These are phyloP conservation scores for Leptodactylus fallax DNA, from an alignment of 2,797 vertebrate species.

Conservation along the genomic window DNA sequence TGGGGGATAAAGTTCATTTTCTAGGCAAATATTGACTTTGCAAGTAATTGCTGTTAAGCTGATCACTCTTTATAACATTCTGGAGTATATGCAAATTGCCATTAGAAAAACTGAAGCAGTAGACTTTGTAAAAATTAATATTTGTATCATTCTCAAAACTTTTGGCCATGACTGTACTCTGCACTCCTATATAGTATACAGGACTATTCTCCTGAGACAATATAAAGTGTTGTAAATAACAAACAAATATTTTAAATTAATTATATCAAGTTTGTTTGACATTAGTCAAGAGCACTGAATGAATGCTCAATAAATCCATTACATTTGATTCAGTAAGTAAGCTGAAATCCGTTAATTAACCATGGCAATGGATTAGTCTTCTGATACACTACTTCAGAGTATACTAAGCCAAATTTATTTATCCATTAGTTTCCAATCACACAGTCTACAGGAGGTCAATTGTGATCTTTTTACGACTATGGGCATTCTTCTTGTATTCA, in stretches of 20 bases:
- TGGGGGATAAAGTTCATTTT: too few relatives aligned
- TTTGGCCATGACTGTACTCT: too few relatives aligned
- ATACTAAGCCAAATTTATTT: slow-evolving; percentile 15
- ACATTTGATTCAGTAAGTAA: slow-evolving; percentile 16
- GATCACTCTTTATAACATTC: too few relatives aligned
- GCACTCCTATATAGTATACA: background rate
- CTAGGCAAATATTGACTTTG: too few relatives aligned
- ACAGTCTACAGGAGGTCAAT: slow-evolving; percentile 13
- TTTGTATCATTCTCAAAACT: too few relatives aligned
- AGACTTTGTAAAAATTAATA: too few relatives aligned
- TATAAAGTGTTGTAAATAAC: background rate
- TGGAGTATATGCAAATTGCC: too few relatives aligned
- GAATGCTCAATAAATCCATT: slow-evolving; percentile 17
- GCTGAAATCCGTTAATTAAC: slow-evolving; percentile 33
- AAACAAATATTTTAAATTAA: slow-evolving; percentile 5
- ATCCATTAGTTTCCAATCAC: slow-evolving; percentile 22
- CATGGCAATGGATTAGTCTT: slow-evolving; percentile 19
- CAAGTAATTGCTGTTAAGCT: too few relatives aligned
- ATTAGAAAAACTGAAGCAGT: too few relatives aligned
- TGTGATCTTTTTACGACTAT: slow-evolving; percentile 8
- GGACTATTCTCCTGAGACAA: background rate
- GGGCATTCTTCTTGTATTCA: background rate
- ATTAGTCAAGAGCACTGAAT: slow-evolving; percentile 30
- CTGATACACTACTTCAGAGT: slow-evolving; percentile 16
- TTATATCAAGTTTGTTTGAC: background rate